Evolutionary conservation across 2,888 invertebrate genomes (phyloP).

Genomic region (Beris morrisii): DNA sequence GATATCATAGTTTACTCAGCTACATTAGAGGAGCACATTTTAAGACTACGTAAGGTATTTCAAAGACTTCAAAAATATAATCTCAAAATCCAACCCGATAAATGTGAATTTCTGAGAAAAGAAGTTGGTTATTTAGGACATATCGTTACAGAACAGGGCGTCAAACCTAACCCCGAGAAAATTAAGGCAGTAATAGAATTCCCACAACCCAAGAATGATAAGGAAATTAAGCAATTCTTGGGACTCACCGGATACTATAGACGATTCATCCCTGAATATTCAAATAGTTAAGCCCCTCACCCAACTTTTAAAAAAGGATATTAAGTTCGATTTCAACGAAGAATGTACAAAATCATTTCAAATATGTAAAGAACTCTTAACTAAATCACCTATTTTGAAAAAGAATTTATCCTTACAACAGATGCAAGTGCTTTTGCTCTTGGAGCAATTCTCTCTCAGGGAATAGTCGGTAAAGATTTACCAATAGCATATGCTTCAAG

Average conservation of each 20-base stretch:
- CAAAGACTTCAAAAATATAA: constrained; percentile 39
- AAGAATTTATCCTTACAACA: constrained; percentile 44
- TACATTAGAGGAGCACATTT: constrained; percentile 43
- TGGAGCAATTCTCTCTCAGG: constrained; percentile 44
- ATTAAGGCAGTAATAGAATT: no score
- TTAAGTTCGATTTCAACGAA: not conserved
- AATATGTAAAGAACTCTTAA: not conserved
- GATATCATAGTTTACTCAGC: constrained; percentile 41
- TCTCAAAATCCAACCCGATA: constrained; percentile 41
- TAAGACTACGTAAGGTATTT: constrained; percentile 40
- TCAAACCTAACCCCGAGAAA: no score
- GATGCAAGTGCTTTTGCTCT: constrained; percentile 44
- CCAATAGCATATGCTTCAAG: constrained; percentile 44
- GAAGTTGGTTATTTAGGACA: no score
- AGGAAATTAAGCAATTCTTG: constrained; percentile 4
- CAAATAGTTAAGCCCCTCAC: constrained; percentile 31
- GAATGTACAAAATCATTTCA: not conserved
- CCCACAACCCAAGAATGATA: no score
- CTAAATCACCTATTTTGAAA: constrained; percentile 40
- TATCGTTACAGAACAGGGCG: no score
- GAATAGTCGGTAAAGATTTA: constrained; percentile 40
- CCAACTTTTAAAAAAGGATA: constrained; percentile 21
- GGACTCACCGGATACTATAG: constrained; percentile 41
- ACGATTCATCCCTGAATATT: constrained; percentile 35
- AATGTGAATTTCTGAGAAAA: no score